Evolutionary conservation across 1,140 invertebrate genomes (phyloP).

Genomic region (Heliconius melpomene): DNA sequence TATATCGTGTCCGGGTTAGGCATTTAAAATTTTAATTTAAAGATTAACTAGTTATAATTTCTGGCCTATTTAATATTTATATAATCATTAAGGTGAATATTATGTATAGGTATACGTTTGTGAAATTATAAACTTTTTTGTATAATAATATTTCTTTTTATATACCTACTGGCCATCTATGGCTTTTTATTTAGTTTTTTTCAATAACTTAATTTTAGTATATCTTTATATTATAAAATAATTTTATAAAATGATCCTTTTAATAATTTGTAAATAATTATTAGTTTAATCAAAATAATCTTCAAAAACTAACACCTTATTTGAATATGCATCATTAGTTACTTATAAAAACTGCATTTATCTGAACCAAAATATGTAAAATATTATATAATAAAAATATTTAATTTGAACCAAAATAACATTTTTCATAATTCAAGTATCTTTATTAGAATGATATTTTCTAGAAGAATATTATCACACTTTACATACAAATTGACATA

Average conservation of each 20-base stretch:
- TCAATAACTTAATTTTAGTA: too few relatives aligned
- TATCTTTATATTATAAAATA: too few relatives aligned
- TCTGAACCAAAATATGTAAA: neutral
- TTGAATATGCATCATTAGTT: neutral
- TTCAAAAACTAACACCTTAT: neutral
- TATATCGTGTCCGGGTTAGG: neutral
- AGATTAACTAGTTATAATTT: neutral
- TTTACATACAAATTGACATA: neutral
- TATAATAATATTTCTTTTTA: too few relatives aligned
- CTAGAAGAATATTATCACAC: neutral
- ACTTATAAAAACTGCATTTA: neutral
- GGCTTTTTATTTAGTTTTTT: too few relatives aligned
- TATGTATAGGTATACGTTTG: neutral
- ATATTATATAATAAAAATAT: neutral
- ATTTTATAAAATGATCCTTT: too few relatives aligned
- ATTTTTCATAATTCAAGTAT: constrained; percentile 3
- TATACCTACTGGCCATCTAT: too few relatives aligned
- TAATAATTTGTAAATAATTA: too few relatives aligned
- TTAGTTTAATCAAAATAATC: neutral
- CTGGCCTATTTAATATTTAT: neutral
- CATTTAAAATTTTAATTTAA: neutral
- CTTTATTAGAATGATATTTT: constrained; percentile 1
- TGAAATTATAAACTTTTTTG: too few relatives aligned
- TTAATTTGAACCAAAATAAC: neutral
- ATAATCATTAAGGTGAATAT: neutral